Evolutionary conservation across 1,140 invertebrate species (phyloP).

Genomic region (Cepaea nemoralis): DNA sequence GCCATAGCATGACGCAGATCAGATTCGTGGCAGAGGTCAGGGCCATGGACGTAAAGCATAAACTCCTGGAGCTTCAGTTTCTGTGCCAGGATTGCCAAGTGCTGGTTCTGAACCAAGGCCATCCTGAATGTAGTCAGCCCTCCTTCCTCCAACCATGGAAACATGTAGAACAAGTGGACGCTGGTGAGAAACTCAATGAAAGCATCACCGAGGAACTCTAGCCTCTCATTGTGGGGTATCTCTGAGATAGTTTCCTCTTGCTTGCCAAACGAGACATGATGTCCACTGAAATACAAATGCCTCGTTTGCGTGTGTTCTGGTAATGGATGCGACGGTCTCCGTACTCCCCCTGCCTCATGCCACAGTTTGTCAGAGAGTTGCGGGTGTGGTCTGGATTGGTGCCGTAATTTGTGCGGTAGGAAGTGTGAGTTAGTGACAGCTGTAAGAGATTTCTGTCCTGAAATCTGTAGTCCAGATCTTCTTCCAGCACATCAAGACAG

Average conservation of each 20-base stretch:
- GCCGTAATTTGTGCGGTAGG: conserved; percentile 79
- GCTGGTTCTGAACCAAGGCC: conserved; percentile 97
- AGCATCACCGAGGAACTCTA: conserved; percentile 98
- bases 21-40: conserved; percentile 95
- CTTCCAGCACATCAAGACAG: conserved; percentile 84
- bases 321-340: conserved; percentile 94
- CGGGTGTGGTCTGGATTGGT: conserved; percentile 78
- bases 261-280: conserved; percentile 84
- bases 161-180: conserved; percentile 97
- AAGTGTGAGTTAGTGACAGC: conserved; percentile 96
- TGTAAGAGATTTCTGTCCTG: conserved; percentile 86
- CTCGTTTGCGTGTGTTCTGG: conserved; percentile 92
- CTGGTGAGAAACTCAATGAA: conserved; percentile 94
- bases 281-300: conserved; percentile 96
- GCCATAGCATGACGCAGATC: conserved; percentile 94
- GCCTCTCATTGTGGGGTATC: conserved; percentile 95
- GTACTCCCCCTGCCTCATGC: conserved; percentile 94
- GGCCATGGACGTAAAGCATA: conserved; percentile 98
- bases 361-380: conserved; percentile 97
- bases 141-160: conserved; percentile 96
- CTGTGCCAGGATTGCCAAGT: conserved; percentile 94
- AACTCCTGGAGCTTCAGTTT: conserved; percentile 80
- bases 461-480: conserved; percentile 86
- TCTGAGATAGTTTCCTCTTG: conserved; percentile 88
- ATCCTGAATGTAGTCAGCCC: conserved; percentile 96